Percentiles rank a stretch among this genome's conserved stretches.
These are phyloP conservation scores for Hetaerina titia DNA, from an alignment of 2,888 invertebrate species.

Conservation along the genomic window DNA sequence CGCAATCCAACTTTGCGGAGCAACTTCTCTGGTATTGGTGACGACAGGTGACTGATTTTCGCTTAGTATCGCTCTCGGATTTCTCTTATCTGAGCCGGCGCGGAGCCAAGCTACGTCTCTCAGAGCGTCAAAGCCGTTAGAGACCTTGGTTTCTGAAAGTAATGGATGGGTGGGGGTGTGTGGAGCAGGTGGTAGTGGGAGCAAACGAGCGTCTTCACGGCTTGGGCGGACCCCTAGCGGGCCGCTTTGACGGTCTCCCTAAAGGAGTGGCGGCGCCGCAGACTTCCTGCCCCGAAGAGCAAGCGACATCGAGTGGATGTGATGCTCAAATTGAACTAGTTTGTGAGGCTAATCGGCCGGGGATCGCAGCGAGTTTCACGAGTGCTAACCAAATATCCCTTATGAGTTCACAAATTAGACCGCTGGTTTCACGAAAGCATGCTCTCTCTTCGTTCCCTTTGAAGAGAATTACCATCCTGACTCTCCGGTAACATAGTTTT, in stretches of 20 bases:
- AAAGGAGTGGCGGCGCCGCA: neutral
- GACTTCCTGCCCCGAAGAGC: neutral
- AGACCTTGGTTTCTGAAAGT: neutral
- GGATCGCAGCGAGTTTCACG: neutral
- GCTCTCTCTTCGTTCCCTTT: neutral
- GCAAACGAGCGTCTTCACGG: neutral
- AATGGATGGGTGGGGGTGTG: neutral
- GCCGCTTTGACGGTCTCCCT: neutral
- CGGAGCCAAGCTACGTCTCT: neutral
- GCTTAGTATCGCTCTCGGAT: neutral
- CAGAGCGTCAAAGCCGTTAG: neutral
- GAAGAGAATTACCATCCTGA: neutral
- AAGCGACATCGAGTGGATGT: neutral
- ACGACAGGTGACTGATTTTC: neutral
- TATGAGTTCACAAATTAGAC: neutral
- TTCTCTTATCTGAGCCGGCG: neutral
- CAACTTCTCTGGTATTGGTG: neutral
- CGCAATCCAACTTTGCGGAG: neutral
- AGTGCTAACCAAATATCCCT: neutral
- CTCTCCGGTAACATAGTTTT: neutral
- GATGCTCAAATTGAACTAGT: neutral
- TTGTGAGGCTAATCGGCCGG: neutral
- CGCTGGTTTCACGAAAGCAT: neutral
- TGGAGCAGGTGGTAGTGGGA: neutral
- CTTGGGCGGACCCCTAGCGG: neutral